Percentiles rank a stretch among this genome's conserved stretches.
These are phyloP conservation scores for Oenanthe oenanthe DNA, from an alignment of 2,113 vertebrate genomes.

Conservation along the genomic window DNA sequence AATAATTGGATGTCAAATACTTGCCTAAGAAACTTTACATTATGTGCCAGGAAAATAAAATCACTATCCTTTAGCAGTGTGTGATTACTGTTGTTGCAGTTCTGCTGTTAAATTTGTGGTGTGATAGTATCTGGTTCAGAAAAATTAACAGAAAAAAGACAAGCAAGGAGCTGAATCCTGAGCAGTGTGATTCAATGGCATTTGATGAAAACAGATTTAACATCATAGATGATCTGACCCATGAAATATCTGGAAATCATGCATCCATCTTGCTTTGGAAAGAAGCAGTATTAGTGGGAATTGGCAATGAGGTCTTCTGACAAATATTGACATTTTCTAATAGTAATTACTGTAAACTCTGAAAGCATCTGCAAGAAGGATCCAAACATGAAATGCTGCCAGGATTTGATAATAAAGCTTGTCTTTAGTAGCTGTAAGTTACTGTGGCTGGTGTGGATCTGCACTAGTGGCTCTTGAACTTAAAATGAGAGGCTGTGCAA, in stretches of 20 bases:
- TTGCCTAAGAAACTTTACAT: neutral
- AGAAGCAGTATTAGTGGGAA: neutral
- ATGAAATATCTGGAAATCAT: neutral
- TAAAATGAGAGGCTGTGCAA: fast-evolving
- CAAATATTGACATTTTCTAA: neutral
- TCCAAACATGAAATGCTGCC: neutral
- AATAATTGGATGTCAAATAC: neutral
- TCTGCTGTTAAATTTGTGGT: neutral
- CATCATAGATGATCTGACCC: neutral
- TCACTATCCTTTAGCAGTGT: neutral
- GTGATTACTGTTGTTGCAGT: neutral
- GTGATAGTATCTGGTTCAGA: neutral
- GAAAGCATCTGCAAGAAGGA: neutral
- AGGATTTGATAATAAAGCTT: neutral
- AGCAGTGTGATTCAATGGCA: neutral
- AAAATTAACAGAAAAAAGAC: neutral
- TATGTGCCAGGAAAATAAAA: neutral
- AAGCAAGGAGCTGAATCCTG: neutral
- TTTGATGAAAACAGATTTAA: neutral
- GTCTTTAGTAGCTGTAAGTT: neutral
- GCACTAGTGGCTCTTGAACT: neutral
- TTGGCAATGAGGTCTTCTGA: neutral
- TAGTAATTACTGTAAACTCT: neutral
- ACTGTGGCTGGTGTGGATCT: neutral
- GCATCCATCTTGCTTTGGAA: neutral